Base-by-base conservation (phyloP, 2,888 invertebrate species). In the Drosophila rellima region DNA sequence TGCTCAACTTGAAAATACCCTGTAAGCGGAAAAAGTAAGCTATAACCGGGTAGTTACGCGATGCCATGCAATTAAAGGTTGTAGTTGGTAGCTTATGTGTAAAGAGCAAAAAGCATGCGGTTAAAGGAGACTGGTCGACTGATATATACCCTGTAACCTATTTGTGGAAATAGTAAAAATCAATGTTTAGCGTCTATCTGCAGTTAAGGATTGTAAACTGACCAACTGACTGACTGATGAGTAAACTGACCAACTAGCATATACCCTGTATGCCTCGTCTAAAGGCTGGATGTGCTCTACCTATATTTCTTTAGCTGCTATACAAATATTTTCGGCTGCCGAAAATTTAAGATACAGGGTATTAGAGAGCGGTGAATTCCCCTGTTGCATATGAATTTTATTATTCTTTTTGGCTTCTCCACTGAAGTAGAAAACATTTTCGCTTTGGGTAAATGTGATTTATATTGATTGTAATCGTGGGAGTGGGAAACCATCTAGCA, bases 361-460 rank as follows among this genome's bases (percentile, higher is more conserved):
- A 63, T 55, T 13, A 2, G 39, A 44, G 29, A 60, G 57, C 56
- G 64, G 63, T 70, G 76, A 84, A 87, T 87, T 89, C 87, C 89
- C 87, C 89, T 83, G 89, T 89, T 89, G 87, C 89, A 88, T 88
- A 88, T 86, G 88, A 88, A 89, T 83, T 13, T 33, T 33, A 6
- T 23, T 23, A 6, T 23, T 33, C 11, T 89, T 82, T 89, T 81
- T 71, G 88, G 86, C 84, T 82, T 74, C 75, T 86, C 63, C 78
- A 70, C 68, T 73, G 87, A 85, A 89, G 83, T 85, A 88, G 86
- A 89, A 87, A 89, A 79, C 89, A 86, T 86, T 86, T 82, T 86
- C 86, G 89, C 89, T 89, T 89, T 90, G 82, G 88, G 78, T 86
- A 88, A 90, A 90, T 90, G 85, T 90, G 90, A 90, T 90, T 90